phyloP scores from a whole-genome alignment of 1,140 invertebrate species.

The Pectinophora gossypiella region DNA sequence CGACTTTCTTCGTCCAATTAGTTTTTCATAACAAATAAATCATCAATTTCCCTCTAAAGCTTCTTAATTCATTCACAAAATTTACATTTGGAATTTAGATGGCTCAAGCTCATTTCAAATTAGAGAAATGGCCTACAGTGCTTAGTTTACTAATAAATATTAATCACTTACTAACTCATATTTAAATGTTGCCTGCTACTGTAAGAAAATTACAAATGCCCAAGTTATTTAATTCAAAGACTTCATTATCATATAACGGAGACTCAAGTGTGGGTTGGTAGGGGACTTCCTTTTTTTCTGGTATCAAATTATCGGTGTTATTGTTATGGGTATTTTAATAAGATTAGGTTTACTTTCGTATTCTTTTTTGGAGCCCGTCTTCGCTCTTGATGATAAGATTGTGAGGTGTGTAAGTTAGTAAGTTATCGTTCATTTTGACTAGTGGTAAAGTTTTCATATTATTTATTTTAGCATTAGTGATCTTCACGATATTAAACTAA shows the following conservation, averaged over 20 bases:
- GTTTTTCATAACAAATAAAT: background rate
- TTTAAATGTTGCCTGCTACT: conserved; percentile 65
- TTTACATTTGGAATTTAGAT: conserved; percentile 29
- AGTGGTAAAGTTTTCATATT: no score
- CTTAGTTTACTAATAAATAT: conserved; percentile 56
- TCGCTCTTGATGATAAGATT: background rate
- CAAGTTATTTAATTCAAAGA: conserved; percentile 47
- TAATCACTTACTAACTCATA: conserved; percentile 59
- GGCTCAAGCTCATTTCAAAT: conserved; percentile 22
- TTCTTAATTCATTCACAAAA: conserved; percentile 30
- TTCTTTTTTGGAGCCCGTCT: background rate
- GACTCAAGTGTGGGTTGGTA: conserved; percentile 30
- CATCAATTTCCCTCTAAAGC: background rate
- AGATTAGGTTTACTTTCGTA: conserved; percentile 8
- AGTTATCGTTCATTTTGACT: no score
- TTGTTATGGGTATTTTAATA: conserved; percentile 26
- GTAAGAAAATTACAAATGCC: conserved; percentile 44
- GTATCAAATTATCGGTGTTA: conserved; percentile 8
- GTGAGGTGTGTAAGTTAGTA: no score
- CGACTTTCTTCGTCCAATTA: no score
- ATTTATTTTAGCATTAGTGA: no score
- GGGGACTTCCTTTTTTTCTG: conserved; percentile 25
- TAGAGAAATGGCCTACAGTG: conserved; percentile 27
- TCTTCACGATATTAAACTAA: no score
- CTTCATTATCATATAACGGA: conserved; percentile 48